Conservation (phyloP, 2,888 invertebrate species). For the Unio pictorum region DNA sequence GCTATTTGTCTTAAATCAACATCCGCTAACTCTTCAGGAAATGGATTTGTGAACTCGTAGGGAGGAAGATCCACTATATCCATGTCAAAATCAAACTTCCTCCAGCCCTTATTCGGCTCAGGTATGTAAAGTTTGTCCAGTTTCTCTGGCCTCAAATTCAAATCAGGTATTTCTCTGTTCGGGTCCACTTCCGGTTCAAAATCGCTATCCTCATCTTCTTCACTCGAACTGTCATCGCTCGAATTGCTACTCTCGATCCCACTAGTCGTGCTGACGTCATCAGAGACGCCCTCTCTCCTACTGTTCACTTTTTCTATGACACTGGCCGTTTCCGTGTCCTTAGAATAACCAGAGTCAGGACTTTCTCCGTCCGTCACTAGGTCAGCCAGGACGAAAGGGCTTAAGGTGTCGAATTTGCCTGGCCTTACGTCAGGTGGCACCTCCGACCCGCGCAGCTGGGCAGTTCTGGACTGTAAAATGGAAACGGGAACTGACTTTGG, state of each 20-base stretch:
- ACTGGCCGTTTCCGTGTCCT: slow-evolving; percentile 24
- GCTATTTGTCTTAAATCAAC: slow-evolving; percentile 51
- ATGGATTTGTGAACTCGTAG: slow-evolving; percentile 51
- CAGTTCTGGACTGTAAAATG: slow-evolving; percentile 20
- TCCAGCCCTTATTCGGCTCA: slow-evolving; percentile 52
- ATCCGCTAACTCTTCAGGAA: slow-evolving; percentile 47
- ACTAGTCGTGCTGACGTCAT: slow-evolving; percentile 48
- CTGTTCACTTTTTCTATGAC: slow-evolving; percentile 10
- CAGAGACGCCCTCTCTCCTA: slow-evolving; percentile 20
- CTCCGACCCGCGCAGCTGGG: slow-evolving; percentile 25
- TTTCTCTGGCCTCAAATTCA: slow-evolving; percentile 59
- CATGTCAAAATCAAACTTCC: slow-evolving; percentile 62
- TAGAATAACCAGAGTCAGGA: slow-evolving; percentile 26
- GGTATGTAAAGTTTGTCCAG: slow-evolving; percentile 59
- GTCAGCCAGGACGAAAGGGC: slow-evolving; percentile 43
- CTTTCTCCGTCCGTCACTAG: slow-evolving; percentile 35
- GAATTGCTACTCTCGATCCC: slow-evolving; percentile 50
- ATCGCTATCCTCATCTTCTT: slow-evolving; percentile 43
- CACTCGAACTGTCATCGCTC: slow-evolving; percentile 33
- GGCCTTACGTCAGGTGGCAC: slow-evolving; percentile 42
- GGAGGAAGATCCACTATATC: slow-evolving; percentile 49
- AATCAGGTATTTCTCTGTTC: slow-evolving; percentile 39
- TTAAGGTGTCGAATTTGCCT: slow-evolving; percentile 51
- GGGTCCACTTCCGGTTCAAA: slow-evolving; percentile 51
- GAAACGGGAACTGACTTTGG: slow-evolving; percentile 48